These are phyloP conservation scores for Epirrhoe tristata DNA, from an alignment of 2,888 invertebrate genomes.

Conservation along the genomic window DNA sequence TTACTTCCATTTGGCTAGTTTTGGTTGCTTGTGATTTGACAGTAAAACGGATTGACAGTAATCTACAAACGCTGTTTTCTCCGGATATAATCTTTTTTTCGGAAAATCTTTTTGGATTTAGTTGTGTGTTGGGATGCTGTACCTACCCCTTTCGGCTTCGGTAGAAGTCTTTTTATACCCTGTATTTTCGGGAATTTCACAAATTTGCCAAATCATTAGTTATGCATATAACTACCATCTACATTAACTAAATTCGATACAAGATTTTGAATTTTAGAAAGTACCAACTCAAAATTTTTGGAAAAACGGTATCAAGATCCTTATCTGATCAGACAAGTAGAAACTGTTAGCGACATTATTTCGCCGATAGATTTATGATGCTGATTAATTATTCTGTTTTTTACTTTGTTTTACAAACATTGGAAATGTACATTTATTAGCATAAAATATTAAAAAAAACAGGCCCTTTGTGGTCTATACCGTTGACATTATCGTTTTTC, in stretches of 20 bases:
- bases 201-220: neutral
- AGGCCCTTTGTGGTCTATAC: neutral
- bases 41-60: too few relatives aligned
- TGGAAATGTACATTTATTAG: neutral
- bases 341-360: conserved; percentile 10
- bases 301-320: conserved; percentile 12
- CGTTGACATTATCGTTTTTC: neutral
- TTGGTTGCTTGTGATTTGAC: too few relatives aligned
- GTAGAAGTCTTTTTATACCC: too few relatives aligned
- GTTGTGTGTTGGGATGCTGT: too few relatives aligned
- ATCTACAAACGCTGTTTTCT: too few relatives aligned
- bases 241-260: neutral
- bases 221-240: neutral
- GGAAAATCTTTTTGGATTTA: too few relatives aligned
- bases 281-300: conserved; percentile 13
- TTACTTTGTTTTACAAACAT: neutral
- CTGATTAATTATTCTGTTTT: neutral
- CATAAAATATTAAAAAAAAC: neutral
- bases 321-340: conserved; percentile 7
- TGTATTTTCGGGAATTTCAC: too few relatives aligned
- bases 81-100: too few relatives aligned
- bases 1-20: too few relatives aligned
- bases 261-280: conserved; percentile 11
- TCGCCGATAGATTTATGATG: conserved; percentile 9
- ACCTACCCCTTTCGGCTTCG: too few relatives aligned